These are phyloP conservation scores for Ophion costatus DNA, from an alignment of 2,888 invertebrate genomes.

Conservation along the genomic window DNA sequence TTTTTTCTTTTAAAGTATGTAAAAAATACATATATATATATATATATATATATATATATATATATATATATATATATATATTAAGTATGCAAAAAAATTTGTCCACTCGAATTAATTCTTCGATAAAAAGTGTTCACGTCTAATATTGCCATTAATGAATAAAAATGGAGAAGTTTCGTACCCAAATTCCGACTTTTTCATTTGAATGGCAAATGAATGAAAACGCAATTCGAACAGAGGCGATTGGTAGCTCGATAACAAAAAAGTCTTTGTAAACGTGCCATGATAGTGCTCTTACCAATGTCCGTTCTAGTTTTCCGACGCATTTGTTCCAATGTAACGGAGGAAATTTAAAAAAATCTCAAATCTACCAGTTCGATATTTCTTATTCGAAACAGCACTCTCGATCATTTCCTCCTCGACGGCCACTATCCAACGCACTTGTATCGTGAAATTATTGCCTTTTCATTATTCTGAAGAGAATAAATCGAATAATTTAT, in stretches of 20 bases:
- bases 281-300: constrained; percentile 17
- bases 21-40: too few species aligned
- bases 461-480: not conserved
- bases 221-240: too few species aligned
- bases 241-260: too few species aligned
- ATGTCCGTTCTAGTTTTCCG: not conserved
- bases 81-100: too few species aligned
- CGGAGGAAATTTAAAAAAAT: not conserved
- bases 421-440: constrained; percentile 11
- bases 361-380: not conserved
- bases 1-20: not conserved
- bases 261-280: not conserved
- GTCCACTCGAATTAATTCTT: too few species aligned
- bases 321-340: constrained; percentile 24
- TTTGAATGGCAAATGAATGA: too few species aligned
- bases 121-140: too few species aligned
- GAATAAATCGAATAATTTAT: not conserved
- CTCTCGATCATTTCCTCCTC: constrained; percentile 11
- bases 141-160: too few species aligned
- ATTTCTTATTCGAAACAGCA: constrained; percentile 10
- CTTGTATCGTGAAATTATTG: not conserved
- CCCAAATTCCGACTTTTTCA: too few species aligned
- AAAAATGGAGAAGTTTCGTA: too few species aligned
- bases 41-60: too few species aligned
- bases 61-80: too few species aligned